Percentiles rank a stretch among this genome's conserved stretches.
phyloP scores from a whole-genome alignment of 2,797 vertebrate species.

The Melanotaenia boesemani region DNA sequence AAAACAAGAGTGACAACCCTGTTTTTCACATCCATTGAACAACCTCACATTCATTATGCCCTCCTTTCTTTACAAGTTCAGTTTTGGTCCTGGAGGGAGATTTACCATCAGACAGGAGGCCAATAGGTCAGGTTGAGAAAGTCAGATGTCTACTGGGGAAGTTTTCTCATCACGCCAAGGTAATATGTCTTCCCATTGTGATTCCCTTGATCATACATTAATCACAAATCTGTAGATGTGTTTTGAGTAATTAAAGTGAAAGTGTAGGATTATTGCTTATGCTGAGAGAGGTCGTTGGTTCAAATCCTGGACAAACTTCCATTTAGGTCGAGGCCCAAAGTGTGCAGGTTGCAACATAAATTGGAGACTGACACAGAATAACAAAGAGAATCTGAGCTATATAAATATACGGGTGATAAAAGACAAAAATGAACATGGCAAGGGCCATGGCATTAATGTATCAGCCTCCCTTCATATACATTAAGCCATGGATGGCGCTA shows the following conservation, averaged over 20 bases:
- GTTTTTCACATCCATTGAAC: background rate
- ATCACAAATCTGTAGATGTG: background rate
- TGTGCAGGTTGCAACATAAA: background rate
- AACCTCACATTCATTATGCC: background rate
- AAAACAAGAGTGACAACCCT: slow-evolving; percentile 3
- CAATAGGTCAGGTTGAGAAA: slow-evolving; percentile 45
- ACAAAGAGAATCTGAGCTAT: background rate
- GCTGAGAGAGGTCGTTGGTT: background rate
- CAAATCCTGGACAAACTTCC: background rate
- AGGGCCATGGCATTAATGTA: background rate
- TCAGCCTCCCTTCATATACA: background rate
- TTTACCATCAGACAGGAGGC: slow-evolving; percentile 21
- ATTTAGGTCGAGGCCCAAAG: background rate
- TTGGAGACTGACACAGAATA: background rate
- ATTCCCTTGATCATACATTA: background rate
- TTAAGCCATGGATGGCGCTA: background rate
- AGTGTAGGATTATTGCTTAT: background rate
- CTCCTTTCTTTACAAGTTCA: slow-evolving; percentile 13
- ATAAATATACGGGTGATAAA: background rate
- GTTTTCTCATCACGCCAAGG: slow-evolving; percentile 24
- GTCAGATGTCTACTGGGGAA: slow-evolving; percentile 39
- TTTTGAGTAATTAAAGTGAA: background rate
- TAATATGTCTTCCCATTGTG: background rate
- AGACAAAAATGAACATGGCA: background rate
- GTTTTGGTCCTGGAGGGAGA: slow-evolving; percentile 29